These are phyloP conservation scores for Drosophila silvestris DNA, from an alignment of 2,888 invertebrate species.

Conservation along the genomic window DNA sequence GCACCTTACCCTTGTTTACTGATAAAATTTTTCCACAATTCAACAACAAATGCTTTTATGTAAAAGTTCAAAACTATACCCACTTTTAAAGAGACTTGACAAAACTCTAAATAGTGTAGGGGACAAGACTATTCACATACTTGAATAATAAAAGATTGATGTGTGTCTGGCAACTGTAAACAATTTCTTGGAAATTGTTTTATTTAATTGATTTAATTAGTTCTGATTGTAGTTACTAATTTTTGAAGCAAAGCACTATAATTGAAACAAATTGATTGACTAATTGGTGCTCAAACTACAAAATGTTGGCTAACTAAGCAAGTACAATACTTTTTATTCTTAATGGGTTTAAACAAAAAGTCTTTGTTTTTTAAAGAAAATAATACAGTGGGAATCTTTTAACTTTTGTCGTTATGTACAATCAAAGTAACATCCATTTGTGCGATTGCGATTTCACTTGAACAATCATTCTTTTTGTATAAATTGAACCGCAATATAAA, in stretches of 20 bases:
- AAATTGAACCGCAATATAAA: neutral
- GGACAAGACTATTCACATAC: constrained; percentile 3
- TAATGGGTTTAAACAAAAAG: neutral
- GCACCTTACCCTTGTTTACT: neutral
- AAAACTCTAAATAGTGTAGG: constrained; percentile 2
- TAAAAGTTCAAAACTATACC: neutral
- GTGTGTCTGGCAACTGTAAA: neutral
- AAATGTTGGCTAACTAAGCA: neutral
- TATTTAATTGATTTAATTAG: constrained; percentile 16
- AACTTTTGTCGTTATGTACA: neutral
- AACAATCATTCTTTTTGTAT: neutral
- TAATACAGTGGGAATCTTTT: neutral
- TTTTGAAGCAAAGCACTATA: neutral
- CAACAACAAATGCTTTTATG: constrained; percentile 13
- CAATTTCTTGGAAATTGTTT: constrained; percentile 10
- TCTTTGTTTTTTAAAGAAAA: neutral
- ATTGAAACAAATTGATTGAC: constrained; percentile 13
- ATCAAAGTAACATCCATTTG: neutral
- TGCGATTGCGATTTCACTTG: neutral
- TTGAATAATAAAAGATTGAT: constrained; percentile 1
- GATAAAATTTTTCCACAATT: constrained; percentile 15
- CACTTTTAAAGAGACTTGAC: neutral
- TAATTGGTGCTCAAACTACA: neutral
- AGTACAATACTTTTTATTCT: neutral
- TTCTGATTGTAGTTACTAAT: neutral